Base-by-base conservation (phyloP, 2,888 invertebrate genomes). In the Sipunculus nudus region DNA sequence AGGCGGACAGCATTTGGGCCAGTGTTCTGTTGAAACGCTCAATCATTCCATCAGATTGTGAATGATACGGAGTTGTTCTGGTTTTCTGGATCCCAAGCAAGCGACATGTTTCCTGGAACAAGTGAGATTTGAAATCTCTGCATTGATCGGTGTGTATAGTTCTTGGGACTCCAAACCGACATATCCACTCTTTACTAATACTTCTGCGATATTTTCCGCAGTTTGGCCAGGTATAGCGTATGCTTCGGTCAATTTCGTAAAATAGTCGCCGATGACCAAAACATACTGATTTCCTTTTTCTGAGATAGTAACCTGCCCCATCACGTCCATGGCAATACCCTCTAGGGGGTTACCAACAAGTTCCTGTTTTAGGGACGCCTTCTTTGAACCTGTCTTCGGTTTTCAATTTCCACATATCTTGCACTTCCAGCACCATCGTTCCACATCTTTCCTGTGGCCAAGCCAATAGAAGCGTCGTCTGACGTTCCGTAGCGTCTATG, bases 211-310 rank as follows among this genome's bases (percentile, higher is more conserved):
- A 26, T 56, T 49, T 10, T 49, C 13, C 10, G 67, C 62, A 6
- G 50, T 55, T 25, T 59, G 65, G 38, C 65, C 40, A n/a, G 54
- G 50, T 10, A 59, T 29, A 21, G 67, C 59, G 41, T 53, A 61
- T 19, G 60, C 59, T 45, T 63, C 65, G n/a, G 40, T 35, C 57
- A 53, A 66, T 41, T 66, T 63, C 13, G 57, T 50, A 40, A 56
- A 66, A 26, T 64, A 63, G 38, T 64, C 63, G 16, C 48, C 32
- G 16, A 61, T 31, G 3, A 66, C 66, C 19, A 66, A 39, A 13
- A 62, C 39, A 28, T 54, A 65, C 16, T 1, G 21, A 23, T 57
- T 57, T 16, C 43, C 50, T 10, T 38, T 23, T 2, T 41, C 31
- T 4, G 41, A 28, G 16, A 50, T 29, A 3, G 26, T 29, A 13